Evolutionary conservation across 2,113 vertebrate species (phyloP), one percentile per base, ranked within the genome.

Genomic region (Crotalus helleri): DNA sequence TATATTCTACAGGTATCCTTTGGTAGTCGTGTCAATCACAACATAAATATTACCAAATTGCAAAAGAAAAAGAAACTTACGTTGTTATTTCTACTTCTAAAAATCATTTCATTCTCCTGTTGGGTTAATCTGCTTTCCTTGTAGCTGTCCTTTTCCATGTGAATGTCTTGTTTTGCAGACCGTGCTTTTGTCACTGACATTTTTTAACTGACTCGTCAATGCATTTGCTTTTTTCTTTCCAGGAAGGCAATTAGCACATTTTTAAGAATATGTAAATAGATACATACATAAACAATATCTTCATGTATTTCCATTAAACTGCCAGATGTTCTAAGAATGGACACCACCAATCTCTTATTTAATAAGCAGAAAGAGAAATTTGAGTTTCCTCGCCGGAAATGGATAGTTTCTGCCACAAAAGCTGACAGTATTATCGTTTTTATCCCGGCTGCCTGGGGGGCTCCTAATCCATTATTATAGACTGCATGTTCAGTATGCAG

Each of bases 241-340:
- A 23, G 15, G n/a, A n/a, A 91, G 49, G 29, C 49, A 91, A 74
- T 90, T 74, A 90, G 53, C 49, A 74, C 49, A 53, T 81, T 74
- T 90, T 91, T 91, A 74, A 53, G n/a, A 91, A 91, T 46, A 74
- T 23, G 69, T 53, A 91, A 54, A 54, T 54, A 53, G 17, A 90
- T n/a, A n/a, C 26, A 44, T 81, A 44, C 17, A 44, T 39, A 81
- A 81, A 81, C 33, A 91, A 85, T 57, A 58, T 58, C 21, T 91
- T 26, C 24, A 58, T 46, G 46, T 49, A 85, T 39, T 44, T 2
- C 33, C 5, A 39, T 49, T 51, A 11, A 85, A 3, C 51, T 26
- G 74, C 69, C 90, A 91, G 53, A 91, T 91, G 74, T 85, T 58
- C 53, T 39, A 89, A 58, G 88, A 81, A 81, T 59, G 55, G 88